These are phyloP conservation scores for Osmoderma eremita DNA, from an alignment of 2,888 invertebrate species.

Conservation along the genomic window DNA sequence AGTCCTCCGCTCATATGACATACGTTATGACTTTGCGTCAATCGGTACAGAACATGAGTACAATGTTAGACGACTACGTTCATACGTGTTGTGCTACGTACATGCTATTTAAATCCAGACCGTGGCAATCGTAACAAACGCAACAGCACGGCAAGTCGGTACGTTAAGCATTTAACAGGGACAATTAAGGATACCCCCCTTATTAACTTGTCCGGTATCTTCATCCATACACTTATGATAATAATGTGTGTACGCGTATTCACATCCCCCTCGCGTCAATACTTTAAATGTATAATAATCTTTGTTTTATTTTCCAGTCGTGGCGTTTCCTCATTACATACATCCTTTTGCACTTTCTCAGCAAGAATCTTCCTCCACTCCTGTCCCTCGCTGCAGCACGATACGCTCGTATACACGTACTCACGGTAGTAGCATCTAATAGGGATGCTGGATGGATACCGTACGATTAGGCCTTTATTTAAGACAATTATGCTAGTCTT, in stretches of 20 bases:
- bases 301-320: conserved; percentile 37
- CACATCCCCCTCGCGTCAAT: conserved; percentile 34
- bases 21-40: conserved; percentile 49
- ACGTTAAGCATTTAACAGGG: conserved; percentile 52
- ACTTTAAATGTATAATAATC: conserved; percentile 38
- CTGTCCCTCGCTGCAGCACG: not conserved
- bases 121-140: conserved; percentile 6
- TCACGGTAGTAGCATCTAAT: not conserved
- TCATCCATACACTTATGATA: conserved; percentile 38
- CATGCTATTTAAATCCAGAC: conserved; percentile 50
- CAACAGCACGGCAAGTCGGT: conserved; percentile 49
- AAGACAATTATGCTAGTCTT: conserved; percentile 18
- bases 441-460: conserved; percentile 16
- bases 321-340: conserved; percentile 41
- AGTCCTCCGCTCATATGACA: conserved; percentile 38
- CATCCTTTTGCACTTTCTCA: conserved; percentile 41
- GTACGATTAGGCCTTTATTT: conserved; percentile 8
- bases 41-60: conserved; percentile 36
- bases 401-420: conserved; percentile 7
- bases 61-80: too few species aligned
- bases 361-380: conserved; percentile 36
- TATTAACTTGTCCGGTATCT: conserved; percentile 55
- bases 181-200: conserved; percentile 55
- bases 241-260: conserved; percentile 17
- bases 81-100: conserved; percentile 42